phyloP scores from a whole-genome alignment of 2,797 vertebrate species.

The Acipenser transmontanus region DNA sequence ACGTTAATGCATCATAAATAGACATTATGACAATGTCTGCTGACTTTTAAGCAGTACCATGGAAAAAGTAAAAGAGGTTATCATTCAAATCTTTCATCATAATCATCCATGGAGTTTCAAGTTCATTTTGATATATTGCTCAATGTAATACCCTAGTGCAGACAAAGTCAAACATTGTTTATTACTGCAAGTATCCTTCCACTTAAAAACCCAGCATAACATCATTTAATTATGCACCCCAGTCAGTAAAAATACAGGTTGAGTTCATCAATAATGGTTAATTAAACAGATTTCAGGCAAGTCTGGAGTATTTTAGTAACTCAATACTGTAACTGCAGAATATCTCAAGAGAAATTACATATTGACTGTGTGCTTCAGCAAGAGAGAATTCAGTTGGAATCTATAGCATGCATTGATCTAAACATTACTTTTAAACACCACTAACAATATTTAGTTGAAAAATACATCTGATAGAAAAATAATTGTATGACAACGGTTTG shows the following conservation, averaged over 20 bases:
- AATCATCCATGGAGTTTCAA: too few relatives aligned
- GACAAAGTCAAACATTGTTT: not conserved
- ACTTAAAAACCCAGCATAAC: not conserved
- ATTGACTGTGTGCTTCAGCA: slow-evolving; percentile 87
- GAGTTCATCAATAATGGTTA: slow-evolving; percentile 71
- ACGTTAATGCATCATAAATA: too few relatives aligned
- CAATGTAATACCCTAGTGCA: not conserved
- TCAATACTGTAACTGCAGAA: slow-evolving; percentile 79
- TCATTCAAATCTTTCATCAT: too few relatives aligned
- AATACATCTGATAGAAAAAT: slow-evolving; percentile 44
- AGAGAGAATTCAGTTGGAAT: slow-evolving; percentile 84
- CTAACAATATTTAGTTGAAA: slow-evolving; percentile 61
- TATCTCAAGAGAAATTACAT: slow-evolving; percentile 91
- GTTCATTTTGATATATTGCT: too few relatives aligned
- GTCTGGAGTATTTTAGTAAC: slow-evolving; percentile 73
- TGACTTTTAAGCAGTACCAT: too few relatives aligned
- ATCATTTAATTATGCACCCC: slow-evolving; percentile 5
- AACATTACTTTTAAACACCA: slow-evolving; percentile 68
- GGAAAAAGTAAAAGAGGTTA: too few relatives aligned
- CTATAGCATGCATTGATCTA: slow-evolving; percentile 77
- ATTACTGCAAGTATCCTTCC: not conserved
- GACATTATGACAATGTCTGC: too few relatives aligned
- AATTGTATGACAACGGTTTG: slow-evolving; percentile 60
- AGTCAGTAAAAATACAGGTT: slow-evolving; percentile 33
- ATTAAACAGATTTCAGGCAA: slow-evolving; percentile 66